Conservation (phyloP, 2,113 vertebrate genomes). For the Xenopus borealis region DNA sequence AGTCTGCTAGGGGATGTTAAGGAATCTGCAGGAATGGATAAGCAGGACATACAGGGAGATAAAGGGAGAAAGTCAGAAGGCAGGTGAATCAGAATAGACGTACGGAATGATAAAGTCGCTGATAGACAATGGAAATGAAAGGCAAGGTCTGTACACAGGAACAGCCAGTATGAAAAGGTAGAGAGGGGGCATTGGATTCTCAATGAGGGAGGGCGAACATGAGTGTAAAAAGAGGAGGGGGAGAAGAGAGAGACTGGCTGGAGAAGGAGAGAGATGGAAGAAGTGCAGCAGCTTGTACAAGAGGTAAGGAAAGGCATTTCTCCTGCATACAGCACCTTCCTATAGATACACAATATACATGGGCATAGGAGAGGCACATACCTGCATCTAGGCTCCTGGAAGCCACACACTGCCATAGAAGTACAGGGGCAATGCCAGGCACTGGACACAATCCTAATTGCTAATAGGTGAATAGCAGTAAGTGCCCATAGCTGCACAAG, state of each 20-base stretch:
- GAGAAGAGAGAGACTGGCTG: slow-evolving; percentile 3
- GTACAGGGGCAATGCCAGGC: too few relatives aligned
- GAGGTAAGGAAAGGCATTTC: slow-evolving; percentile 19
- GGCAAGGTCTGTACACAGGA: background rate
- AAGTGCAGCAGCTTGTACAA: slow-evolving; percentile 15
- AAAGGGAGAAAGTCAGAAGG: too few relatives aligned
- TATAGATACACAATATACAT: background rate
- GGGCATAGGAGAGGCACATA: slow-evolving; percentile 6
- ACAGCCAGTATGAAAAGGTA: slow-evolving; percentile 7
- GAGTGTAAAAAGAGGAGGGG: slow-evolving; percentile 12
- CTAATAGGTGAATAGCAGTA: too few relatives aligned
- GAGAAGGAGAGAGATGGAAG: slow-evolving; percentile 12
- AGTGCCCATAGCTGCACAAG: too few relatives aligned
- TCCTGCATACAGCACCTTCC: background rate
- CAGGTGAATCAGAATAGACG: too few relatives aligned
- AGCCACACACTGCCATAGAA: background rate
- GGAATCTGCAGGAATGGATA: too few relatives aligned
- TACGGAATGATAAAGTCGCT: too few relatives aligned
- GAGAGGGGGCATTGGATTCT: background rate
- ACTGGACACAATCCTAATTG: too few relatives aligned
- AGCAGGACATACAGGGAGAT: too few relatives aligned
- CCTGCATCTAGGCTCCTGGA: background rate
- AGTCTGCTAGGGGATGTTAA: too few relatives aligned
- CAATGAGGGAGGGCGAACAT: slow-evolving; percentile 10
- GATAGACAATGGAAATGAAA: background rate